Evolutionary conservation across 2,113 vertebrate species (phyloP), one percentile per base, ranked within the genome.

Genomic region (Ptychochromis oligacanthus): DNA sequence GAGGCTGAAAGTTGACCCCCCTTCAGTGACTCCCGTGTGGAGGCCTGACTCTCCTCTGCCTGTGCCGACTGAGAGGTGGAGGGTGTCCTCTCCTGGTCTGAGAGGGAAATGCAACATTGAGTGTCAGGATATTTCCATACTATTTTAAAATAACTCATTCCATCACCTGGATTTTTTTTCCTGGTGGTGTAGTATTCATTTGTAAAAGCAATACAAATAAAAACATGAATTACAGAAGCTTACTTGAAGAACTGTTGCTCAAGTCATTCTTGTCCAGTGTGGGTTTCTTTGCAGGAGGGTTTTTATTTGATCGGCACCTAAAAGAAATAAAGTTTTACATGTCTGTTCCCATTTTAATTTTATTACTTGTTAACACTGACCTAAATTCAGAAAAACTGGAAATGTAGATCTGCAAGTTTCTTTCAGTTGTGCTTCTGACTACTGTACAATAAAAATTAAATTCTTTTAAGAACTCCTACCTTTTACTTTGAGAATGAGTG

Each of bases 401-500:
- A 55, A n/a, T 13, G 22, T 28, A 12, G 6, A 24, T 17, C 7
- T 4, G 2, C 7, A 17, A 24, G 36, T 2, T 13, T 11, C 15
- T 52, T 52, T 52, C 17, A 52, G 5, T 34, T 61, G 28, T 59
- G 28, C 7, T 10, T 34, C 28, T 34, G 15, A 18, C 7, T 31
- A 31, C 13, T 46, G 40, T 46, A 77, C 12, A n/a, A 57, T 7
- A 10, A 70, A 31, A 4, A 52, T 49, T 13, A 7, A 52, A 52
- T 38, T 46, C 13, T 46, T 22, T 26, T 13, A 11, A 58, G 15
- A 40, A 43, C 28, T 61, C 60, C 72, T 91, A 96, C 96, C 96
- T 96, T 87, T 95, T 95, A 5, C 92, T 93, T 46, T 95, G 96
- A 61, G 93, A 93, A 59, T 95, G 95, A 74, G 93, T 96, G 18